Evolutionary conservation across 2,797 vertebrate species (phyloP).

Genomic region (Tokudaia muenninki): DNA sequence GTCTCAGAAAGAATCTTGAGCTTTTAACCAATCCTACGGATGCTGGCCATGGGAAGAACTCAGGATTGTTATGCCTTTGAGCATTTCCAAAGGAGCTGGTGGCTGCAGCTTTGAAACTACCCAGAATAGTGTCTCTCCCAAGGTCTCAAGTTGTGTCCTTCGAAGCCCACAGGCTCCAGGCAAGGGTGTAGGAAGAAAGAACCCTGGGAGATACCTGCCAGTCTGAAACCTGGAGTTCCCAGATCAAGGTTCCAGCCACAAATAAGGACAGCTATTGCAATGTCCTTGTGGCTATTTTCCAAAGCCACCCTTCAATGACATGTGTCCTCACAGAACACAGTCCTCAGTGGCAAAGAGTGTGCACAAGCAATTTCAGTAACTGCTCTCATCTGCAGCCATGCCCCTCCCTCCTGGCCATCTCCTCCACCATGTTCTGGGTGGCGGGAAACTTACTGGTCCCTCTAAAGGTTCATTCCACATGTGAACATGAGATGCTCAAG

Average conservation of each 20-base stretch:
- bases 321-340: neutral
- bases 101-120: neutral
- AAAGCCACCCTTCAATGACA: neutral
- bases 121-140: neutral
- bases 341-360: neutral
- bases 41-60: no score
- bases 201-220: neutral
- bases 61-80: no score
- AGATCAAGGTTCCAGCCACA: neutral
- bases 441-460: no score
- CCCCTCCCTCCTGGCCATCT: neutral
- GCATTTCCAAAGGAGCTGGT: neutral
- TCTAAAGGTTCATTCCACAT: neutral
- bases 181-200: neutral
- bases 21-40: neutral
- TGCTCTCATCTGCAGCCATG: neutral
- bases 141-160: neutral
- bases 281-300: neutral
- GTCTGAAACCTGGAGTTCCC: neutral
- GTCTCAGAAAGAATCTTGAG: neutral
- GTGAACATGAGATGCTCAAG: rapidly evolving
- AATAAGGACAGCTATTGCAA: neutral
- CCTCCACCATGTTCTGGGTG: neutral
- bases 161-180: neutral
- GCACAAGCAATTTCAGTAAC: neutral